Conservation (phyloP, 2,113 vertebrate genomes). For the Scalopus aquaticus region DNA sequence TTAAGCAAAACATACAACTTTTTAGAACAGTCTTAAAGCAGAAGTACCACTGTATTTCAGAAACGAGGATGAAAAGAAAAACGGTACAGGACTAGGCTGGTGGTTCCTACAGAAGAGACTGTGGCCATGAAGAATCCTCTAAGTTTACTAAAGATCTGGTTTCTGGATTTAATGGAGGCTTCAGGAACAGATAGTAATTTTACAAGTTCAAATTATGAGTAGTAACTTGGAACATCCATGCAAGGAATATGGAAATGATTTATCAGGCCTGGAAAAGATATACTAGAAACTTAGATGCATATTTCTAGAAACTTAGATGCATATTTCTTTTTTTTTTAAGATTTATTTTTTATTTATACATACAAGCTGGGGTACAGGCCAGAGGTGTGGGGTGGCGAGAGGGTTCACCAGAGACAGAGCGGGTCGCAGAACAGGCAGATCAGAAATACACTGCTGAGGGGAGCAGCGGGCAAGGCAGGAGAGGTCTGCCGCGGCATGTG, state of each 20-base stretch:
- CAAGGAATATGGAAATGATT: neutral
- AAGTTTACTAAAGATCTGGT: neutral
- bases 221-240: neutral
- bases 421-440: no score
- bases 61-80: neutral
- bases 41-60: neutral
- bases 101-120: neutral
- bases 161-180: neutral
- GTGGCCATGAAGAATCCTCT: neutral
- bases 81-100: neutral
- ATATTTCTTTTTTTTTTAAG: no score
- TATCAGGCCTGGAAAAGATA: neutral
- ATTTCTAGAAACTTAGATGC: no score
- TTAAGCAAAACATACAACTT: neutral
- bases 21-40: neutral
- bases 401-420: no score
- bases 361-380: no score
- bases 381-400: no score
- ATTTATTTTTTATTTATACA: no score
- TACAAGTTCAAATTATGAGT: neutral
- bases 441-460: no score
- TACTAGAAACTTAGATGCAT: neutral
- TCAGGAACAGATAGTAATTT: neutral
- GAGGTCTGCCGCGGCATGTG: no score
- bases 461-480: no score